These are phyloP conservation scores for Ethmia dodecea DNA, from an alignment of 2,888 invertebrate species.

Conservation along the genomic window DNA sequence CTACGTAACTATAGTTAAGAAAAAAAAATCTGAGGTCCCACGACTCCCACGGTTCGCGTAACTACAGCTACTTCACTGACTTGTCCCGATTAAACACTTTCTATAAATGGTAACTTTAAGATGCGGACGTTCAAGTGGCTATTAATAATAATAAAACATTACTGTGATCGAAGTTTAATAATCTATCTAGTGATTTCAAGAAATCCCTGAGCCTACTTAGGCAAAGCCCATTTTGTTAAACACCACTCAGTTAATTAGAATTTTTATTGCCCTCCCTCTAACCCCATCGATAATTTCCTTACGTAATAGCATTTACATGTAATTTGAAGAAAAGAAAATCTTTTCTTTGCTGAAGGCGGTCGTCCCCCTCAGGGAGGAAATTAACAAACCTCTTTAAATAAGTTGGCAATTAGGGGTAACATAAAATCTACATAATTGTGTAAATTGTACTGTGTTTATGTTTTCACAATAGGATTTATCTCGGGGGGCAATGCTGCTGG, in stretches of 20 bases:
- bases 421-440: slow-evolving; percentile 74
- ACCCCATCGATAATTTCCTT: slow-evolving; percentile 52
- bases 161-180: too few relatives aligned
- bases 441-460: slow-evolving; percentile 68
- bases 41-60: too few relatives aligned
- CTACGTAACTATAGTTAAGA: too few relatives aligned
- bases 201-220: too few relatives aligned
- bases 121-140: too few relatives aligned
- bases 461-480: slow-evolving; percentile 36
- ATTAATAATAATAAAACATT: too few relatives aligned
- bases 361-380: slow-evolving; percentile 41
- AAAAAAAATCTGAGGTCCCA: too few relatives aligned
- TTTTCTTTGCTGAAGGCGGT: slow-evolving; percentile 6
- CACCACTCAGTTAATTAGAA: slow-evolving; percentile 33
- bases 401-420: slow-evolving; percentile 75
- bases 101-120: too few relatives aligned
- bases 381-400: slow-evolving; percentile 74
- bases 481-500: background rate
- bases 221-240: slow-evolving; percentile 10
- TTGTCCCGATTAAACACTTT: too few relatives aligned
- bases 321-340: slow-evolving; percentile 44
- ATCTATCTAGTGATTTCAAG: too few relatives aligned
- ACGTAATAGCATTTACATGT: slow-evolving; percentile 64
- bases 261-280: slow-evolving; percentile 42
- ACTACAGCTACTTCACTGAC: too few relatives aligned